Conservation (phyloP, 2,888 invertebrate species). For the Rhagonycha fulva region DNA sequence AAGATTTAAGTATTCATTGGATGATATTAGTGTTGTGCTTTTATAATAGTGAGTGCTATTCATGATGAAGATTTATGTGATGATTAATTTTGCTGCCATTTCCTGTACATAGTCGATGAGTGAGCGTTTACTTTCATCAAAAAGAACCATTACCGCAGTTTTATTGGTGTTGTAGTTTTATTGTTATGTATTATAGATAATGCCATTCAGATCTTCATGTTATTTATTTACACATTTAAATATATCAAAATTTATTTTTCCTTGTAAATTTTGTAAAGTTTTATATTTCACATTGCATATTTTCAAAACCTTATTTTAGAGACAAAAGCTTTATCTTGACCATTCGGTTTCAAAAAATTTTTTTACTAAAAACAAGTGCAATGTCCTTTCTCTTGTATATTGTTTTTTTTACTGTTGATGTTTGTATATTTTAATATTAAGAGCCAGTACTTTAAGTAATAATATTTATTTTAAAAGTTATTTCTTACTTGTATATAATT, state of each 20-base stretch:
- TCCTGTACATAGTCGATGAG: not conserved
- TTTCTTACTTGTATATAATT: conserved; percentile 48
- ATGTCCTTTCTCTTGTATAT: conserved; percentile 46
- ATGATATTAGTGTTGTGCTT: not conserved
- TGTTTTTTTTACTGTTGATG: conserved; percentile 55
- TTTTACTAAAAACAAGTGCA: conserved; percentile 41
- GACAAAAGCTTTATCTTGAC: conserved; percentile 1
- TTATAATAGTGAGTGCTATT: not conserved
- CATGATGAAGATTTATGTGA: not conserved
- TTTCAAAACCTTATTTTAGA: conserved; percentile 18
- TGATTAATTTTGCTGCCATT: conserved; percentile 1
- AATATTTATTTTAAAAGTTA: conserved; percentile 52
- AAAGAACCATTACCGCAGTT: conserved; percentile 38
- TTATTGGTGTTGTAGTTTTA: conserved; percentile 55
- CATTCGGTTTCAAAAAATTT: conserved; percentile 11
- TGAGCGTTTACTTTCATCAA: conserved; percentile 31
- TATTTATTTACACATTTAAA: conserved; percentile 49
- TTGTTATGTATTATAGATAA: conserved; percentile 55
- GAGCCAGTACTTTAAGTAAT: conserved; percentile 57
- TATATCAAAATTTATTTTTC: conserved; percentile 27
- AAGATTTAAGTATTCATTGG: not conserved
- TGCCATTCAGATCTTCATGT: conserved; percentile 49
- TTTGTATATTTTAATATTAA: conserved; percentile 56
- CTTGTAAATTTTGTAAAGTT: conserved; percentile 47
- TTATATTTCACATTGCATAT: conserved; percentile 46